A percentile compares a stretch with the other conserved stretches of the same genome.
These are phyloP conservation scores for Pecten maximus DNA, from an alignment of 2,888 invertebrate genomes.

Conservation along the genomic window DNA sequence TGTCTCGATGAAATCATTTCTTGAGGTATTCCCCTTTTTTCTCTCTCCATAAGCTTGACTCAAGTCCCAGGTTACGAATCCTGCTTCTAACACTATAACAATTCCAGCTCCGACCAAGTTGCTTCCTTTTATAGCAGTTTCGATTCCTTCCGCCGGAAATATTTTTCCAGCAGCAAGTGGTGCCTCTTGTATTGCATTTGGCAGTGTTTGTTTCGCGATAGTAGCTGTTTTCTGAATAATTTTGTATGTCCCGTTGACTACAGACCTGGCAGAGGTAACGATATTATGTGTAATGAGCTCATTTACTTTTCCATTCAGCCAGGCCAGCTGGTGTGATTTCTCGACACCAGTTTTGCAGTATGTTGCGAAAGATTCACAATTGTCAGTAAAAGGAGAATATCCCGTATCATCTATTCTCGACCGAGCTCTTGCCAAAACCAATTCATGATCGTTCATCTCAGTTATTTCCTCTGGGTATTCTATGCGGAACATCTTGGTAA, in stretches of 20 bases:
- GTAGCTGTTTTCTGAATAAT: background rate
- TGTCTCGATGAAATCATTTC: conserved; percentile 41
- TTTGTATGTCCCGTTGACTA: background rate
- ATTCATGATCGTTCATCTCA: conserved; percentile 16
- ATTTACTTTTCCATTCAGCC: conserved; percentile 46
- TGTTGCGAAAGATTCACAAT: conserved; percentile 41
- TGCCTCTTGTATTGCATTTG: background rate
- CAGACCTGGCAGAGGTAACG: conserved; percentile 36
- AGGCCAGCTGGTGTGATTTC: conserved; percentile 42
- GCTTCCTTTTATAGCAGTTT: conserved; percentile 23
- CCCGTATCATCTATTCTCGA: conserved; percentile 41
- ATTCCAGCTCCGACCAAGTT: conserved; percentile 45
- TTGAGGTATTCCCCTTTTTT: conserved; percentile 38
- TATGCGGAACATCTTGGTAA: conserved; percentile 42
- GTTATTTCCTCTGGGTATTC: conserved; percentile 42
- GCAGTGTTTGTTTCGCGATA: conserved; percentile 2
- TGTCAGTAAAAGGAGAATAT: conserved; percentile 41
- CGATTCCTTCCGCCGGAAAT: conserved; percentile 39
- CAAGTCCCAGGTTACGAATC: conserved; percentile 37
- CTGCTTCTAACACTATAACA: conserved; percentile 20
- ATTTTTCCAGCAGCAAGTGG: background rate
- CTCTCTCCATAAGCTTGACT: conserved; percentile 35
- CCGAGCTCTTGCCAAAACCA: conserved; percentile 43
- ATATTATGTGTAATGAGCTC: background rate
- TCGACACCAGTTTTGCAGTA: conserved; percentile 48